Conservation (phyloP, 2,113 vertebrate genomes). For the Grammomys surdaster region DNA sequence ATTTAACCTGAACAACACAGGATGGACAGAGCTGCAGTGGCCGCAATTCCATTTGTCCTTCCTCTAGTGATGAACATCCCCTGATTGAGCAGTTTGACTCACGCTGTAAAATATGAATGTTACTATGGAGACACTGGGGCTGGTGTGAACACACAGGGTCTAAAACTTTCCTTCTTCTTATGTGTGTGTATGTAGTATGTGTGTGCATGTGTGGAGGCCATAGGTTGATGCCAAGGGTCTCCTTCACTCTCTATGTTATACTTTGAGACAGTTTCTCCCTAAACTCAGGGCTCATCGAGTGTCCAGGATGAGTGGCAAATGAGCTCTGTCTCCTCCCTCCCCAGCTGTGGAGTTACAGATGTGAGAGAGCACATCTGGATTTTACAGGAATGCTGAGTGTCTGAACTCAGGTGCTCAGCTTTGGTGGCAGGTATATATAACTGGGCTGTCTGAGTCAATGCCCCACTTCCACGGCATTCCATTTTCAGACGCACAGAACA, state of each 20-base stretch:
- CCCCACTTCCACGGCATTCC: neutral
- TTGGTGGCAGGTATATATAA: too few species aligned
- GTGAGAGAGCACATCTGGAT: neutral
- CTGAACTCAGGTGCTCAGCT: too few species aligned
- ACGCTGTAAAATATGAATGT: neutral
- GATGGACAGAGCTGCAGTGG: neutral
- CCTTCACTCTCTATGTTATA: neutral
- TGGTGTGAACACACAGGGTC: slow-evolving; percentile 58
- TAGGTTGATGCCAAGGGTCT: neutral
- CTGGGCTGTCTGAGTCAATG: neutral
- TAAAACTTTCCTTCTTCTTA: neutral
- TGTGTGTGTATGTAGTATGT: neutral
- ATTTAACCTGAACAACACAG: neutral
- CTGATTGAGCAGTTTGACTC: slow-evolving; percentile 30
- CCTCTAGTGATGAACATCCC: neutral
- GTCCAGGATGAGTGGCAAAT: neutral
- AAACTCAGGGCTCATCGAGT: neutral
- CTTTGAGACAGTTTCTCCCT: neutral
- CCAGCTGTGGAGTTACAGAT: neutral
- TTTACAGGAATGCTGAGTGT: too few species aligned
- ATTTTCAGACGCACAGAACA: slow-evolving; percentile 45
- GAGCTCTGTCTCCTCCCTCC: neutral
- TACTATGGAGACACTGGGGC: slow-evolving; percentile 39
- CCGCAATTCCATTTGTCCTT: slow-evolving; percentile 36
- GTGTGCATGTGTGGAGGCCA: neutral